Base-by-base conservation (phyloP, 2,888 invertebrate species). In the Agapostemon virescens region DNA sequence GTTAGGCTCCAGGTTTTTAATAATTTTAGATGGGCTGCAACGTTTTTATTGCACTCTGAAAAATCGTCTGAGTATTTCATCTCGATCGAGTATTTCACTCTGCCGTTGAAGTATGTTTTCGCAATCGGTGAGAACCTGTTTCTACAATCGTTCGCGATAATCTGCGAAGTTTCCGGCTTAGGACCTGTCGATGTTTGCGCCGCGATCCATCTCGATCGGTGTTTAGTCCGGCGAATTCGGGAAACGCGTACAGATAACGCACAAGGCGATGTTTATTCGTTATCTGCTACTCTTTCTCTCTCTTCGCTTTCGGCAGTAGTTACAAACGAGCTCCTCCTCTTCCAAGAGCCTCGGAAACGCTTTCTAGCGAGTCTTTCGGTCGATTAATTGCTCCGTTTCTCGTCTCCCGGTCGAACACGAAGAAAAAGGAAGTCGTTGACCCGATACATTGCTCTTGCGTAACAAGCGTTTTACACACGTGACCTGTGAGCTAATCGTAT, bases 391-490 rank as follows among this genome's bases (percentile, higher is more conserved):
- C 63, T 30, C 52, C 26, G 63, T 61, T 40, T 70, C 42, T 52
- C 26, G n/a, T 38, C 26, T 45, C 58, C 23, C 36, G 55, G 17
- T 9, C 23, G 52, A 23, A 40, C 45, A 38, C 61, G 55, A 52
- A 52, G 72, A 66, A 77, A 77, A 61, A 64, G 74, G 67, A 84
- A 64, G 79, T 77, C 85, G 70, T 79, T 72, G 85, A 86, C 85
- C 85, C 64, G 83, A 77, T 80, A 81, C 66, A 42, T 64, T 67
- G 63, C 64, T 72, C 69, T 86, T 84, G 85, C 85, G 71, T 86
- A 86, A 86, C 83, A 52, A 77, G 49, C 49, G 69, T 75, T 83
- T 86, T 74, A 70, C 58, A 63, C 79, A 68, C 81, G 79, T 85
- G 81, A 84, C 77, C 77, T 38, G 74, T 64, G 71, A 79, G 67